Conservation (phyloP, 2,888 invertebrate species). For the Morpho achilles region DNA sequence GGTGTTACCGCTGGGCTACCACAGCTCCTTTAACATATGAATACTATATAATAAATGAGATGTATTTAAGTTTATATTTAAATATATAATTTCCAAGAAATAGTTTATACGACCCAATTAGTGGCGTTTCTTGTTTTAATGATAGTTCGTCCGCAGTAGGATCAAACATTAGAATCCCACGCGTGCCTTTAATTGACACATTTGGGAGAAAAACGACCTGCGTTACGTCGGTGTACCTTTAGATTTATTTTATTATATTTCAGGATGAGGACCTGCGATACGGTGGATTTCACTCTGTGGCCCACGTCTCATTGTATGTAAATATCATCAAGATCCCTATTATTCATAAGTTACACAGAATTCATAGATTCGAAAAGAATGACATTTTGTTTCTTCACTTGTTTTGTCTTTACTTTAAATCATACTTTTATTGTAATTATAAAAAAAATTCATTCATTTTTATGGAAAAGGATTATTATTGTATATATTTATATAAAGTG, state of each 20-base stretch:
- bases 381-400: background rate
- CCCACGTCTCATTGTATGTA: constrained; percentile 29
- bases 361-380: constrained; percentile 2
- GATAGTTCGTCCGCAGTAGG: constrained; percentile 1
- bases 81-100: constrained; percentile 2
- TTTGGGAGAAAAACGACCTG: constrained; percentile 46
- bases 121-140: constrained; percentile 5
- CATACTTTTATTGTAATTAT: no score
- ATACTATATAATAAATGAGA: background rate
- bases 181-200: constrained; percentile 62
- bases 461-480: no score
- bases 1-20: no score
- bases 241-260: constrained; percentile 26
- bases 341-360: constrained; percentile 14
- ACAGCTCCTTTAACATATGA: no score
- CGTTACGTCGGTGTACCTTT: constrained; percentile 13
- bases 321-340: constrained; percentile 25
- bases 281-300: constrained; percentile 17
- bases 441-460: no score
- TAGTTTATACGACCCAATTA: constrained; percentile 8
- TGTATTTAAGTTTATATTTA: background rate
- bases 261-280: constrained; percentile 21
- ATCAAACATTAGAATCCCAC: constrained; percentile 34
- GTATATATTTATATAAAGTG: no score
- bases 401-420: no score